phyloP scores from a whole-genome alignment of 2,888 invertebrate species.

The Oscheius sp. region DNA sequence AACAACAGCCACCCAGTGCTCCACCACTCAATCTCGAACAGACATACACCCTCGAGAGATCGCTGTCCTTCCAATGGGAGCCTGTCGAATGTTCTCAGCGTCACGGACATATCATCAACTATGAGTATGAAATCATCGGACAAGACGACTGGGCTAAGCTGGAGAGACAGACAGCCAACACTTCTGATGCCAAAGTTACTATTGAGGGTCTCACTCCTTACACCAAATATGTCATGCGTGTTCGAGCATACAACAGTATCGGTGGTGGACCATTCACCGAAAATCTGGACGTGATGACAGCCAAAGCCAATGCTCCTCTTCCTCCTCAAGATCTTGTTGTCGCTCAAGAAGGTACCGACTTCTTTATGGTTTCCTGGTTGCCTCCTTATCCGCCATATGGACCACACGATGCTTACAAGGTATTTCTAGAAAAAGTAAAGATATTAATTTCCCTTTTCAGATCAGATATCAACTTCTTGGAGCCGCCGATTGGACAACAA shows the following conservation, averaged over 20 bases:
- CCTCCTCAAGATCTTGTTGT: conserved; percentile 73
- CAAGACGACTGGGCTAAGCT: conserved; percentile 73
- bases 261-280: conserved; percentile 73
- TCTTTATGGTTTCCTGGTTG: conserved; percentile 73
- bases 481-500: conserved; percentile 62
- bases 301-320: conserved; percentile 71
- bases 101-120: conserved; percentile 72
- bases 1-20: conserved; percentile 71
- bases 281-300: conserved; percentile 72
- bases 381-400: conserved; percentile 74
- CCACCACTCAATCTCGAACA: conserved; percentile 72
- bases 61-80: conserved; percentile 64
- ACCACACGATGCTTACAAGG: conserved; percentile 72
- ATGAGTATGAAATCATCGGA: conserved; percentile 73
- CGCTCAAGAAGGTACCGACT: conserved; percentile 71
- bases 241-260: conserved; percentile 72
- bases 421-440: not conserved
- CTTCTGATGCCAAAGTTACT: conserved; percentile 67
- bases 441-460: not conserved
- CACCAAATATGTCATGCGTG: conserved; percentile 72
- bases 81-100: conserved; percentile 73
- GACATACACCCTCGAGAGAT: conserved; percentile 69
- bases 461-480: conserved; percentile 68
- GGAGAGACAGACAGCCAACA: conserved; percentile 73
- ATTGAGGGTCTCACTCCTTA: conserved; percentile 73